Base-by-base conservation (phyloP, 2,888 invertebrate genomes). In the Empis stercorea region DNA sequence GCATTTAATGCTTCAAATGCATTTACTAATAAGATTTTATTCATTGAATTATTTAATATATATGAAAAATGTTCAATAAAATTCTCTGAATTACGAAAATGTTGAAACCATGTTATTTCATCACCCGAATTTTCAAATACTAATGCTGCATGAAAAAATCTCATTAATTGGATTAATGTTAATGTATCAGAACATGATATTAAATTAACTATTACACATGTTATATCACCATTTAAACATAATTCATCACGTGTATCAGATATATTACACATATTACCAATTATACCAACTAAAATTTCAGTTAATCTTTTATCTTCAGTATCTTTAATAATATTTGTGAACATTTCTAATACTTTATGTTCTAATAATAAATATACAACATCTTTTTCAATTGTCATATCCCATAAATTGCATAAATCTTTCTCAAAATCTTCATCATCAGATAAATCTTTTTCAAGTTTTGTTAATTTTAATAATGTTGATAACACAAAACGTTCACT, bases 201-300 rank as follows among this genome's bases (percentile, higher is more conserved):
- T 56, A 76, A 70, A 51, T 73, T 71, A 10, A 82, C 65, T 43
- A 82, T 63, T 44, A 74, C 66, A 42, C 70, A 66, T 51, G 84
- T 63, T 27, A 83, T 71, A 27, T 75, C 71, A 13, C 78, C 70
- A 56, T 77, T 73, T 16, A 71, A 66, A 27, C 80, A 71, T 13
- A 83, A 67, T 20, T 70, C 68, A 45, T 72, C 66, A 15, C 81
- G 75, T 3, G 79, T 75, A 50, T 75, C 73, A 48, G 74, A 71
- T 49, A 80, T 75, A 57, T 83, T 82, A 51, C 84, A 81, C 76
- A 92, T 81, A 65, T 93, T 93, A 2, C 83, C 87, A 49, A 89
- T 72, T 46, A 89, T 85, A 7, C 92, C 92, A 14, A 92, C 71
- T 34, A 87, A 71, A 54, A 92, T 85, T 73, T 93, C 93, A 43